Conservation (phyloP, 2,797 vertebrate genomes). For the Gambusia yucatana region DNA sequence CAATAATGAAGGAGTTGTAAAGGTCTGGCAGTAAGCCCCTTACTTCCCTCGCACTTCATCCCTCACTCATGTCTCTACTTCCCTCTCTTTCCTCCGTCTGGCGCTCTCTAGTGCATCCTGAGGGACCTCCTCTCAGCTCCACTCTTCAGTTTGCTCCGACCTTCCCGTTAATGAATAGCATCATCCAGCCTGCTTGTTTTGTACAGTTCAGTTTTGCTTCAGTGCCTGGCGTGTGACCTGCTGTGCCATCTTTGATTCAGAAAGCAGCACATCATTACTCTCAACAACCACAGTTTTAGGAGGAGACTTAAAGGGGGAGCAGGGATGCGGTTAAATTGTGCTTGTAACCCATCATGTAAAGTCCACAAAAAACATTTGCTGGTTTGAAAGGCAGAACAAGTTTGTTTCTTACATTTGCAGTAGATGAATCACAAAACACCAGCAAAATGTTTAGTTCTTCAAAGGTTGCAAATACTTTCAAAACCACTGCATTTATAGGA, state of each 20-base stretch:
- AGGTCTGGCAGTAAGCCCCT: constrained; percentile 64
- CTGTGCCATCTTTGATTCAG: constrained; percentile 53
- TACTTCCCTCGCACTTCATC: constrained; percentile 33
- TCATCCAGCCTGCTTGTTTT: constrained; percentile 62
- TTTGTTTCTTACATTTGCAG: not conserved
- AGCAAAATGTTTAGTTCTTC: constrained; percentile 18
- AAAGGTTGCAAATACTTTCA: not conserved
- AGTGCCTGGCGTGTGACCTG: constrained; percentile 51
- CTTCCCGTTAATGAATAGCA: constrained; percentile 65
- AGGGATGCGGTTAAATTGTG: not conserved
- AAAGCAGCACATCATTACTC: constrained; percentile 44
- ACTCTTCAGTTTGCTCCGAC: constrained; percentile 50
- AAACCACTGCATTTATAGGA: not conserved
- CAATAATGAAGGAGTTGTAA: constrained; percentile 72
- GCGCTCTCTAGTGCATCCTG: constrained; percentile 37
- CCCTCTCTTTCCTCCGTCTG: constrained; percentile 22
- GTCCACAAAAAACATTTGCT: constrained; percentile 6
- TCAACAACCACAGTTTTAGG: constrained; percentile 17
- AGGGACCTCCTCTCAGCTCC: constrained; percentile 61
- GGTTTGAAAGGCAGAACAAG: not conserved
- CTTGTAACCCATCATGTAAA: constrained; percentile 8
- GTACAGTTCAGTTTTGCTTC: constrained; percentile 55
- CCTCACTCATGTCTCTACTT: constrained; percentile 8
- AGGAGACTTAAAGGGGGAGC: not conserved
- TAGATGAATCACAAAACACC: constrained; percentile 24